A percentile compares a stretch with the other conserved stretches of the same genome.
Evolutionary conservation across 1,140 invertebrate genomes (phyloP).

Genomic region (Bombus affinis): DNA sequence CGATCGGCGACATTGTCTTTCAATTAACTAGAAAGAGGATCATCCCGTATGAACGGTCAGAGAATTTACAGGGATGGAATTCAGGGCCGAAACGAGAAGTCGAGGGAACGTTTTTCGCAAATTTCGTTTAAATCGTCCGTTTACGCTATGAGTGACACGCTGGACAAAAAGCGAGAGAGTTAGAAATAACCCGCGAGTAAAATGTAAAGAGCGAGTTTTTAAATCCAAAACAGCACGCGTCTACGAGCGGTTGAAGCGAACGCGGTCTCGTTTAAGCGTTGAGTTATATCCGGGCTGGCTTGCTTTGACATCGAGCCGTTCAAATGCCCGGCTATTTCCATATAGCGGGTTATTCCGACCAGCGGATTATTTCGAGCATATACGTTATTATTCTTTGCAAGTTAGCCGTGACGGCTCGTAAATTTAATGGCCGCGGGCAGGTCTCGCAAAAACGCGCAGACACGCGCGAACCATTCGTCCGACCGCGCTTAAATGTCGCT

Average conservation of each 20-base stretch:
- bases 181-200: slow-evolving; percentile 19
- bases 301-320: slow-evolving; percentile 49
- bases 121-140: not conserved
- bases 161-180: not conserved
- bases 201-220: slow-evolving; percentile 35
- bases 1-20: not conserved
- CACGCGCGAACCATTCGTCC: slow-evolving; percentile 10
- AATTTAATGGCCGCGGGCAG: slow-evolving; percentile 37
- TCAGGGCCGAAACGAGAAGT: not conserved
- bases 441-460: slow-evolving; percentile 32
- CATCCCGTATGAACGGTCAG: not conserved
- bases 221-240: slow-evolving; percentile 3
- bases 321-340: slow-evolving; percentile 49
- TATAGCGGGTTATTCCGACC: slow-evolving; percentile 40
- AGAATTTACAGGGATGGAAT: not conserved
- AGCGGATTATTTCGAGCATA: slow-evolving; percentile 46
- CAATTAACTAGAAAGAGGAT: not conserved
- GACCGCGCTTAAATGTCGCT: slow-evolving; percentile 25
- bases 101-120: not conserved
- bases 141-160: not conserved
- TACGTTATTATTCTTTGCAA: slow-evolving; percentile 52
- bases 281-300: slow-evolving; percentile 28
- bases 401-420: slow-evolving; percentile 50
- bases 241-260: not conserved
- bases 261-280: slow-evolving; percentile 29